Percentiles rank a stretch among this genome's conserved stretches.
Conservation (phyloP, 2,888 invertebrate species). For the Rhodophaea formosa region DNA sequence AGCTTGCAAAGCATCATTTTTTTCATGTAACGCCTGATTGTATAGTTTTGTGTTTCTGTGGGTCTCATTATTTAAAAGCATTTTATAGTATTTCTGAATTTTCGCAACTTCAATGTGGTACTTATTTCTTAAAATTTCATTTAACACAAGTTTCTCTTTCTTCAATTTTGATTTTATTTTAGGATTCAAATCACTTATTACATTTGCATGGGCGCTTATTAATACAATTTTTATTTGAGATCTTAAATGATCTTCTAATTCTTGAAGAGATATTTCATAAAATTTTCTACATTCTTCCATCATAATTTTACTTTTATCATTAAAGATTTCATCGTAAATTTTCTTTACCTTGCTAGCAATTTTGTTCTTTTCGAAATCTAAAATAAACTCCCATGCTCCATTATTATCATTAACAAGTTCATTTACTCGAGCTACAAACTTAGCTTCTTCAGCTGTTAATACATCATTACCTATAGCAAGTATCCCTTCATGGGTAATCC, state of each 20-base stretch:
- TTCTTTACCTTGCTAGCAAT: conserved; percentile 49
- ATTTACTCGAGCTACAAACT: conserved; percentile 44
- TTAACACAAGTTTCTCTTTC: conserved; percentile 48
- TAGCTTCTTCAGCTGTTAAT: conserved; percentile 46
- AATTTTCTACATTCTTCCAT: conserved; percentile 53
- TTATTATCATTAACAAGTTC: conserved; percentile 55
- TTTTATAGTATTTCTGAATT: conserved; percentile 58
- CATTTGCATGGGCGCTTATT: conserved; percentile 45
- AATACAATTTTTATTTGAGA: conserved; percentile 50
- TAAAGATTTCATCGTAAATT: conserved; percentile 51
- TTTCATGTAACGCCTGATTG: conserved; percentile 48
- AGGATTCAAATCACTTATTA: conserved; percentile 53
- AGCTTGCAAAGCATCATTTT: conserved; percentile 61
- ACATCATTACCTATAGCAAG: conserved; percentile 59
- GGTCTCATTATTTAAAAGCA: conserved; percentile 57
- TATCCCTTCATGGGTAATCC: conserved; percentile 67
- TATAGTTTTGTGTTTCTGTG: conserved; percentile 47
- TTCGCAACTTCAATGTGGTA: conserved; percentile 53
- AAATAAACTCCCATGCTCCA: conserved; percentile 57
- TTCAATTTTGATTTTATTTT: conserved; percentile 55
- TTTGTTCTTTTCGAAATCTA: conserved; percentile 48
- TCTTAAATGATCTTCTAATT: conserved; percentile 57
- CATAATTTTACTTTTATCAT: conserved; percentile 55
- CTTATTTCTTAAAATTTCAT: conserved; percentile 44
- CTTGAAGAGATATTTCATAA: conserved; percentile 59